These are phyloP conservation scores for Microplitis deprimator DNA, from an alignment of 2,888 invertebrate genomes.

Conservation along the genomic window DNA sequence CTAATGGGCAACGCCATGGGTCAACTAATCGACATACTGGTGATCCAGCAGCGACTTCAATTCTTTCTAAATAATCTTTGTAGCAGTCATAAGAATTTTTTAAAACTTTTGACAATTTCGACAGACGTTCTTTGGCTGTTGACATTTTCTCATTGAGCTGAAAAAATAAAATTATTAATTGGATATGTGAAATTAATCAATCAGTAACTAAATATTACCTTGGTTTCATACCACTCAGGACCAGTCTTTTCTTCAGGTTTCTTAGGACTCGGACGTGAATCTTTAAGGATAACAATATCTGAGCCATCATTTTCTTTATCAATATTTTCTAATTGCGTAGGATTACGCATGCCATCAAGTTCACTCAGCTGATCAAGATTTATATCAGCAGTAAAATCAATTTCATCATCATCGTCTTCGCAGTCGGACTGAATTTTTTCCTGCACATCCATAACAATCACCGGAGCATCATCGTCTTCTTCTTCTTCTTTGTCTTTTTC, in stretches of 20 bases:
- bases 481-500: not conserved
- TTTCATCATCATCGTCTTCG: constrained; percentile 46
- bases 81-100: constrained; percentile 65
- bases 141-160: constrained; percentile 62
- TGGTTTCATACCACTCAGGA: constrained; percentile 60
- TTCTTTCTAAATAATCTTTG: constrained; percentile 63
- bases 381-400: constrained; percentile 55
- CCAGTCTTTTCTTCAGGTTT: constrained; percentile 46
- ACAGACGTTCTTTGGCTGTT: constrained; percentile 61
- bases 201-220: constrained; percentile 53
- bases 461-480: not conserved
- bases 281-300: constrained; percentile 29
- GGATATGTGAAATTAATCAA: constrained; percentile 10
- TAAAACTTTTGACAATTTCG: constrained; percentile 64
- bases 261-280: not conserved
- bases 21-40: constrained; percentile 65
- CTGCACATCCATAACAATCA: not conserved
- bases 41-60: constrained; percentile 57
- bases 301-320: constrained; percentile 54
- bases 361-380: constrained; percentile 47
- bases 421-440: constrained; percentile 59
- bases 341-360: constrained; percentile 45
- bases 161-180: constrained; percentile 28
- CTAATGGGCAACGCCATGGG: constrained; percentile 59
- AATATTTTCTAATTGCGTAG: constrained; percentile 64